A percentile compares a stretch with the other conserved stretches of the same genome.
These are phyloP conservation scores for Ptychobarbus kaznakovi DNA, from an alignment of 2,797 vertebrate genomes.

Conservation along the genomic window DNA sequence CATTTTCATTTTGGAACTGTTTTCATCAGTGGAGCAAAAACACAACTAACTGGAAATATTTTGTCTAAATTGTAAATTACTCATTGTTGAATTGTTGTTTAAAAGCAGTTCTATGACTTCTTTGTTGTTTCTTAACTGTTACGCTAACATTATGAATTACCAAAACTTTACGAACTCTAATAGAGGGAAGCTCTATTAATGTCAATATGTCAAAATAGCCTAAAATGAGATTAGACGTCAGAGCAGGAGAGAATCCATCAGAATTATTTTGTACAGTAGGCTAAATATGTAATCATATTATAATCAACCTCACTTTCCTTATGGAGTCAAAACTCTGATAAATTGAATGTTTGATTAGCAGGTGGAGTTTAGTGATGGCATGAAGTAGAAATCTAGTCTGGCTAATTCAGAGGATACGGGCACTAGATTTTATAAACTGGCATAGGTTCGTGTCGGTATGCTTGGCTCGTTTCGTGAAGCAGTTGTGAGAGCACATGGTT, in stretches of 20 bases:
- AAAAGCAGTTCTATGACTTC: not conserved
- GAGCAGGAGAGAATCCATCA: slow-evolving; percentile 1
- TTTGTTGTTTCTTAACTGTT: not conserved
- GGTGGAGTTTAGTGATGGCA: not conserved
- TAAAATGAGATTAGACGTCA: slow-evolving; percentile 35
- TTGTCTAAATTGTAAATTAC: not conserved
- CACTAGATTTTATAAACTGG: not conserved
- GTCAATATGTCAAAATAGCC: slow-evolving; percentile 24
- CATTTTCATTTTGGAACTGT: not conserved
- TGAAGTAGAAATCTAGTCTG: slow-evolving; percentile 1
- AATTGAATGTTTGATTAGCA: slow-evolving; percentile 26
- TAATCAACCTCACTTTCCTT: not conserved
- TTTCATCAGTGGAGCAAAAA: not conserved
- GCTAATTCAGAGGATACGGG: not conserved
- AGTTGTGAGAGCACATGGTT: slow-evolving; percentile 42
- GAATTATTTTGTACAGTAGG: slow-evolving; percentile 18
- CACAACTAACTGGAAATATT: not conserved
- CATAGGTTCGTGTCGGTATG: slow-evolving; percentile 10
- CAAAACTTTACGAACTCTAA: not conserved
- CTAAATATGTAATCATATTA: not conserved
- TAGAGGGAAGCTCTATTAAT: not conserved
- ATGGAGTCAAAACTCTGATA: not conserved
- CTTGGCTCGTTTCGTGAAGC: slow-evolving; percentile 37
- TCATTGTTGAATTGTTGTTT: not conserved
- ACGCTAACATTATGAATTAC: not conserved